Evolutionary conservation across 2,797 vertebrate genomes (phyloP).

Genomic region (Clarias platycephalus): DNA sequence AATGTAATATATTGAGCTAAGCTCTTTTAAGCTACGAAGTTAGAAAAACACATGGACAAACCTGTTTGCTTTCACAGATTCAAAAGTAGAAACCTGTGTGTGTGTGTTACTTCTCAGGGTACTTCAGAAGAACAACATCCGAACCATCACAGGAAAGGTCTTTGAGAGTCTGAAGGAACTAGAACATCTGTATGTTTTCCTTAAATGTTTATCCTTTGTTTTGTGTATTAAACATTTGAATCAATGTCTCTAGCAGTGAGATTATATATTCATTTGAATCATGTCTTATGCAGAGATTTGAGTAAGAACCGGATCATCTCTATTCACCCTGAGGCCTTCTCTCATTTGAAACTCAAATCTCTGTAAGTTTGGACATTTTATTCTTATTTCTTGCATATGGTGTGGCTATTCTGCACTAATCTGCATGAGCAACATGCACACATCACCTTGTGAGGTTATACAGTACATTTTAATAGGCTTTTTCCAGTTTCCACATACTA

Average conservation of each 20-base stretch:
- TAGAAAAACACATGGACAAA: background rate
- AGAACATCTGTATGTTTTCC: slow-evolving; percentile 88
- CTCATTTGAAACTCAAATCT: slow-evolving; percentile 91
- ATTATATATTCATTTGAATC: background rate
- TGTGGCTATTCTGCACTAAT: background rate
- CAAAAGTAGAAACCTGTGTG: background rate
- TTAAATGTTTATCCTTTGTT: background rate
- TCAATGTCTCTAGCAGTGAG: background rate
- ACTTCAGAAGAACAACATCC: slow-evolving; percentile 92
- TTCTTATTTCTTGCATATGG: background rate
- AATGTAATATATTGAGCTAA: background rate
- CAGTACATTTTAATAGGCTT: background rate
- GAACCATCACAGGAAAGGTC: slow-evolving; percentile 93
- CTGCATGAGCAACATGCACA: background rate
- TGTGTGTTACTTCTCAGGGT: slow-evolving; percentile 70
- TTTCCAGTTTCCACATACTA: background rate
- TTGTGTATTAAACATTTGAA: background rate
- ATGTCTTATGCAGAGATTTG: slow-evolving; percentile 78
- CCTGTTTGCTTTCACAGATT: background rate
- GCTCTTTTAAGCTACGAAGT: background rate
- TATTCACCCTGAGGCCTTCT: slow-evolving; percentile 91
- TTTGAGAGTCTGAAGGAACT: slow-evolving; percentile 92
- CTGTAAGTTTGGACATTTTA: slow-evolving; percentile 79
- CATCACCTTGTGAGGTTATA: background rate
- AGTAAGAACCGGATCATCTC: slow-evolving; percentile 95